phyloP scores from a whole-genome alignment of 2,797 vertebrate genomes.

The Ibycter americanus region DNA sequence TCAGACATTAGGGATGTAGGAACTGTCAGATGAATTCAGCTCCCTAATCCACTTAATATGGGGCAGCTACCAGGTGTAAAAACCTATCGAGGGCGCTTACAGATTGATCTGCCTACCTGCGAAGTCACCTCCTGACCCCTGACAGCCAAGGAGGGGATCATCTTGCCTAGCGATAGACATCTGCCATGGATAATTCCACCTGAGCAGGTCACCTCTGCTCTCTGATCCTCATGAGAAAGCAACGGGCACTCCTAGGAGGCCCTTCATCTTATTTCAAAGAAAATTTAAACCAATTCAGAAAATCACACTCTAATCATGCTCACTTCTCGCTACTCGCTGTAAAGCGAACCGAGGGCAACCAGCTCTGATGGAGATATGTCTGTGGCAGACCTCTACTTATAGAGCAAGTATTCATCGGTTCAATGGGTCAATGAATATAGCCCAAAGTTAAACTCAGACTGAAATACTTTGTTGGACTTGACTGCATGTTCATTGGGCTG shows the following conservation, averaged over 20 bases:
- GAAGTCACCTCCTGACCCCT: not conserved
- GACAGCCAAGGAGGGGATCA: not conserved
- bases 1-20: not conserved
- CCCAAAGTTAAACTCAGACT: not conserved
- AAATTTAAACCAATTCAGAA: not conserved
- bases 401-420: not conserved
- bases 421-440: accelerated
- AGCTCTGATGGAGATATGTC: not conserved
- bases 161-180: not conserved
- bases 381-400: not conserved
- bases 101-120: not conserved
- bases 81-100: accelerated
- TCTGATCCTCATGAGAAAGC: not conserved
- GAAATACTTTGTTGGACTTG: not conserved
- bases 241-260: not conserved
- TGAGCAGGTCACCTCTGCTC: not conserved
- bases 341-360: not conserved
- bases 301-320: not conserved
- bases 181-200: not conserved
- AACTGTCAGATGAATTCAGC: not conserved
- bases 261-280: not conserved
- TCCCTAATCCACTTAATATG: not conserved
- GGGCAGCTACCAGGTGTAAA: not conserved
- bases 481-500: not conserved
- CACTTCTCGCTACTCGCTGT: not conserved